Evolutionary conservation across 2,113 vertebrate species (phyloP), one percentile per base, ranked within the genome.

Genomic region (Mirza zaza): DNA sequence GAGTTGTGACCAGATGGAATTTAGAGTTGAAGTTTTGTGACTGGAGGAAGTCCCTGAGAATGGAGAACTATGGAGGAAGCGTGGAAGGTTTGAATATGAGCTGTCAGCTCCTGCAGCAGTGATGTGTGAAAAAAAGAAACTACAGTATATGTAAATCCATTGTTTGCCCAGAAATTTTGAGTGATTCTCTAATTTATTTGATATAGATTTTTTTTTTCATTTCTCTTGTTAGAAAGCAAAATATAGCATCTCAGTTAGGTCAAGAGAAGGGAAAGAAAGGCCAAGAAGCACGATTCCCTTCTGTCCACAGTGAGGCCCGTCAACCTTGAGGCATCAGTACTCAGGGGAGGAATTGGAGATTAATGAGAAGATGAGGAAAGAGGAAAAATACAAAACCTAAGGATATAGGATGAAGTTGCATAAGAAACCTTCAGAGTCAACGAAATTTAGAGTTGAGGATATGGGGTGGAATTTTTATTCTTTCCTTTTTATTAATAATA

Each of bases 401-500:
- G 55, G 70, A 94, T 95, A 77, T 73, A 92, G 94, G 86, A 89
- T 59, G 77, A 93, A 95, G 12, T 86, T 96, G 52, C 55, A 50
- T 68, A 79, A 61, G 23, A 95, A 82, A 81, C 3, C 50, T 92
- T 87, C 36, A 48, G 20, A 94, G 29, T 8, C 39, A 82, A 76
- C 93, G 45, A 67, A 83, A 83, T 67, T 36, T 68, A 12, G 21
- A 88, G 50, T 50, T 90, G 73, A 88, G 12, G 36, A 45, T 36
- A 50, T 70, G 59, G 34, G 67, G 59, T 15, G 42, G 27, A 88
- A 82, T 91, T 94, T 68, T 96, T 95, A 93, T 77, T 87, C 36
- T 50, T 57, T 68, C 9, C n/a, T 80, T 92, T 90, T 96, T 96
- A 89, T 95, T 97, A 89, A 29, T 96, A 80, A 92, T 57, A 81